Evolutionary conservation across 1,140 invertebrate genomes (phyloP), one percentile per base, ranked within the genome.

Genomic region (Temnothorax longispinosus): DNA sequence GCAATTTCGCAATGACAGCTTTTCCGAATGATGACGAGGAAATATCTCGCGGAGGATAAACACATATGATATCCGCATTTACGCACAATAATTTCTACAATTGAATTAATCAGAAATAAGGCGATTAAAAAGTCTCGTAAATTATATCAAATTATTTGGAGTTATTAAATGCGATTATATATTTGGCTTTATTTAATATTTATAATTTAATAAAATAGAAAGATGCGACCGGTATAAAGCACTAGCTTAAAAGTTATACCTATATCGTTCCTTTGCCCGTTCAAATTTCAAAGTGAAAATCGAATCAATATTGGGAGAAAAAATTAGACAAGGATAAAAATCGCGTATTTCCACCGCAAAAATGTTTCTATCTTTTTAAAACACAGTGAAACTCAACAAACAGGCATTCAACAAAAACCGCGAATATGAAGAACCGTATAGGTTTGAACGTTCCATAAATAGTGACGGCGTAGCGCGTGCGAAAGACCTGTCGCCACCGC

Each of bases 1-100:
- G 50, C 54, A 74, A 82, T 82, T 82, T 58, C 78, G 38, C 67
- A 72, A 82, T 60, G 78, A 72, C 65, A 56, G 80, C 52, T 74
- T 47, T 58, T 60, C 80, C 52, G 52, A 72, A 56, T 18, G 11
- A 56, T 32, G 78, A 82, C 11, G n/a, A 15, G 27, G 27, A 67
- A 74, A 74, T 21, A 71, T 47, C 47, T 64, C 62, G n/a, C 18
- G 41, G 15, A 82, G 41, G 15, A 82, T 56, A 82, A 44, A 82
- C n/a, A 82, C n/a, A 82, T 58, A 47, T 21, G 41, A 82, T 44
- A 44, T 32, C 27, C 52, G 18, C 21, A 56, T 18, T 54, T 80
- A 10, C 18, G 6, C 38, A 27, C 13, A 72, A 13, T 27, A 32
- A 10, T 32, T 6, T 64, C 21, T 64, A 32, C 44, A 44, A 77